These are phyloP conservation scores for Polydrusus cervinus DNA, from an alignment of 2,888 invertebrate genomes.

Conservation along the genomic window DNA sequence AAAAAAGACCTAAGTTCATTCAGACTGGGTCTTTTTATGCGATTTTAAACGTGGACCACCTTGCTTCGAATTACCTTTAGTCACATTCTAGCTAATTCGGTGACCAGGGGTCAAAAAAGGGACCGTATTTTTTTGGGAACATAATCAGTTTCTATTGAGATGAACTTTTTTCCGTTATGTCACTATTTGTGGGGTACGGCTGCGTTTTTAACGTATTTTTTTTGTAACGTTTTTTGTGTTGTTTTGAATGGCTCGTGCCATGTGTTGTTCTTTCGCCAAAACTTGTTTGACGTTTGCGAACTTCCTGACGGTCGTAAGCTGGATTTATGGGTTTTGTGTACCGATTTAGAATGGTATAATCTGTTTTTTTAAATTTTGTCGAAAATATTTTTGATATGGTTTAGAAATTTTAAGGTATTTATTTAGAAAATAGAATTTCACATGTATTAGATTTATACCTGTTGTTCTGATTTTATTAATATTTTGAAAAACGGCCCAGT, in stretches of 20 bases:
- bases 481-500: no score
- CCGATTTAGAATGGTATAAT: not conserved
- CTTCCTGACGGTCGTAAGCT: conserved; percentile 30
- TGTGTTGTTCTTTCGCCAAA: conserved; percentile 56
- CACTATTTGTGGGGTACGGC: conserved; percentile 54
- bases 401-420: no score
- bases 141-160: conserved; percentile 52
- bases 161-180: conserved; percentile 62
- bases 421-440: no score
- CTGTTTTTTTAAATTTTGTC: not conserved
- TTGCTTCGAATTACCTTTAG: conserved; percentile 40
- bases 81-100: conserved; percentile 55
- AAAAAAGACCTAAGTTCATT: conserved; percentile 52
- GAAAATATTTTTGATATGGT: not conserved
- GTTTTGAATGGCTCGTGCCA: conserved; percentile 56
- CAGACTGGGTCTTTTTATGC: conserved; percentile 55
- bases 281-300: conserved; percentile 56
- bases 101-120: conserved; percentile 63
- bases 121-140: conserved; percentile 55
- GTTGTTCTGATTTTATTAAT: no score
- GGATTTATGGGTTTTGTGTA: conserved; percentile 2
- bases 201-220: conserved; percentile 62
- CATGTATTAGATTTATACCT: no score
- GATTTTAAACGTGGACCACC: conserved; percentile 47
- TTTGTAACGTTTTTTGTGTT: conserved; percentile 58